Base-by-base conservation (phyloP, 2,113 vertebrate species). In the Eublepharis macularius region DNA sequence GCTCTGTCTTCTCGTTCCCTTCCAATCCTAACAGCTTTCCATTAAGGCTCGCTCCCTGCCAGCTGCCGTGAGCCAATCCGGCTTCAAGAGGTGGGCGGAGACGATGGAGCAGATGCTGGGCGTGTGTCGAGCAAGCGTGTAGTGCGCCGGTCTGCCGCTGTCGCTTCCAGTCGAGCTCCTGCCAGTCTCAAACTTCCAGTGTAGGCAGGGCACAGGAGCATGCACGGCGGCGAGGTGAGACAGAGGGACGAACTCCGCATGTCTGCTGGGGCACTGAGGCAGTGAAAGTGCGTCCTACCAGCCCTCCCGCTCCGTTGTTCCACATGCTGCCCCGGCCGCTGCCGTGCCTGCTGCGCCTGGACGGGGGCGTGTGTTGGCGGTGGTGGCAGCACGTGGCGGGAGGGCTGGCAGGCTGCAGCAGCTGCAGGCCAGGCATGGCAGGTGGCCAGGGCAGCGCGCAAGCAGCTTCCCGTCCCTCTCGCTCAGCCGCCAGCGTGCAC, bases 221-320 rank as follows among this genome's bases (percentile, higher is more conserved):
- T 94, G 93, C 60, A 49, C 89, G 76, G 29, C 87, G 77, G 84
- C 41, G 69, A 85, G 1, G 13, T 70, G 29, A 66, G 78, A 66
- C 79, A 57, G 34, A 85, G 79, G 84, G 74, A 86, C 34, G 69
- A 82, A 84, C 83, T 24, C 10, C 63, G 70, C 70, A 70, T 63
- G 6, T 26, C 5, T 4, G 24, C 45, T 12, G 45, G 4, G 12
- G 26, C 26, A 81, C 4, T n/a, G n/a, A n/a, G n/a, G n/a, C n/a
- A n/a, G n/a, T n/a, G n/a, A n/a, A n/a, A n/a, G n/a, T n/a, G n/a
- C n/a, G n/a, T n/a, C n/a, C n/a, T n/a, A n/a, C n/a, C n/a, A n/a
- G n/a, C n/a, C n/a, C n/a, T n/a, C n/a, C n/a, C n/a, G n/a, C n/a
- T n/a, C n/a, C n/a, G n/a, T n/a, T n/a, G n/a, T n/a, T n/a, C n/a